Evolutionary conservation across 2,888 invertebrate genomes (phyloP), one percentile per base, ranked within the genome.

Genomic region (Mythimna albipuncta): DNA sequence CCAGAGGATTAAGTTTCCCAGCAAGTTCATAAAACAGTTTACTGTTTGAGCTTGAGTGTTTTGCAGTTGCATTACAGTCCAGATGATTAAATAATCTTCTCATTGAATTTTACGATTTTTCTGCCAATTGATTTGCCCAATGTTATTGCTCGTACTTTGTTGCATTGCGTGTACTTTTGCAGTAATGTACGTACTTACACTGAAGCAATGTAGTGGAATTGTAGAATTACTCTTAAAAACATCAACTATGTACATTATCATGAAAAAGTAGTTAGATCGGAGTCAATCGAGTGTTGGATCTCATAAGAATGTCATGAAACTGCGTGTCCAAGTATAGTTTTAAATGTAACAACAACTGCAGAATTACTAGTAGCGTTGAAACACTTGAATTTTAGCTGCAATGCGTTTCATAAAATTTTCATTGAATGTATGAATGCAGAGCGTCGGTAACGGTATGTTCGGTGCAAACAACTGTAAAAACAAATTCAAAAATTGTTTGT

Each of bases 381-480:
- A 68, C 1, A 66, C 16, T 52, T 4, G 21, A 64, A 64, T 47
- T 44, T 35, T 54, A 3, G 44, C 61, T 52, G n/a, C 26, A 65
- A 59, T 55, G 54, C 26, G 62, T 55, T 69, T 71, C 38, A 61
- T 72, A 64, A 32, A 67, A 64, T 80, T 77, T 82, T 66, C 58
- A 72, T 75, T 69, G 77, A 52, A 77, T 70, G 74, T 54, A 44
- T 69, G 77, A 52, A 77, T 70, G 74, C 50, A 44, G 21, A 66
- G 2, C 54, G 13, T 54, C 26, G 47, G 41, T 67, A 32, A 32
- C 3, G 32, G 32, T 4, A 72, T 26, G 62, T 72, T 68, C 41
- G 16, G 64, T 41, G 61, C 61, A 72, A 79, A 70, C 71, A 80
- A 65, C 65, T 81, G 81, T 77, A 73, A 72, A 72, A 86, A 76